Conservation (phyloP, 2,888 invertebrate species). For the Orthonevra nobilis region DNA sequence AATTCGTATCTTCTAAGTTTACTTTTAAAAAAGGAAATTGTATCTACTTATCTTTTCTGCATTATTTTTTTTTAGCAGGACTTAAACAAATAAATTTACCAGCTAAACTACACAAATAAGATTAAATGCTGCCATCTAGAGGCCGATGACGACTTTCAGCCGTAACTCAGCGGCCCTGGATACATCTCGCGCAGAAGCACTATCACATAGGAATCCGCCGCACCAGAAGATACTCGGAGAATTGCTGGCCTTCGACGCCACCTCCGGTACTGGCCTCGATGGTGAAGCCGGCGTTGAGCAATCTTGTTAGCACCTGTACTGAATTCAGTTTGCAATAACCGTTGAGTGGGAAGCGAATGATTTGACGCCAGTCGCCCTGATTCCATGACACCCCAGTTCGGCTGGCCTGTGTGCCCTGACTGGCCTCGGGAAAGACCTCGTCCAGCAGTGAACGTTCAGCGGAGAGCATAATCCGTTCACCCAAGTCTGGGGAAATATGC, state of each 20-base stretch:
- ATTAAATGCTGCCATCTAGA: conserved; percentile 17
- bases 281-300: conserved; percentile 88
- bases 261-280: conserved; percentile 92
- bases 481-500: conserved; percentile 89
- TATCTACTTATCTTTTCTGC: conserved; percentile 57
- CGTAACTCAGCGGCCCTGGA: conserved; percentile 23
- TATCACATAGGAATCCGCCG: conserved; percentile 81
- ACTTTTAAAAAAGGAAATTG: conserved; percentile 53
- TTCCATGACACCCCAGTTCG: conserved; percentile 91
- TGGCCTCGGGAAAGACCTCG: conserved; percentile 89
- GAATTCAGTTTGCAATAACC: conserved; percentile 94
- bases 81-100: conserved; percentile 44
- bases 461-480: conserved; percentile 90
- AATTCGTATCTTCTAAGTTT: conserved; percentile 59
- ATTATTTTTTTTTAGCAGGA: conserved; percentile 5
- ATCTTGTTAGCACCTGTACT: conserved; percentile 90
- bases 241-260: conserved; percentile 93
- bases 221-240: conserved; percentile 92
- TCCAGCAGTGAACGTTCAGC: conserved; percentile 89
- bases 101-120: conserved; percentile 41
- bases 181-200: conserved; percentile 69
- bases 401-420: conserved; percentile 88
- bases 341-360: conserved; percentile 91
- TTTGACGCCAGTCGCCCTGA: conserved; percentile 89
- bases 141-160: conserved; percentile 37